Evolutionary conservation across 2,888 invertebrate species (phyloP).

Genomic region (Sarcophaga rosellei): DNA sequence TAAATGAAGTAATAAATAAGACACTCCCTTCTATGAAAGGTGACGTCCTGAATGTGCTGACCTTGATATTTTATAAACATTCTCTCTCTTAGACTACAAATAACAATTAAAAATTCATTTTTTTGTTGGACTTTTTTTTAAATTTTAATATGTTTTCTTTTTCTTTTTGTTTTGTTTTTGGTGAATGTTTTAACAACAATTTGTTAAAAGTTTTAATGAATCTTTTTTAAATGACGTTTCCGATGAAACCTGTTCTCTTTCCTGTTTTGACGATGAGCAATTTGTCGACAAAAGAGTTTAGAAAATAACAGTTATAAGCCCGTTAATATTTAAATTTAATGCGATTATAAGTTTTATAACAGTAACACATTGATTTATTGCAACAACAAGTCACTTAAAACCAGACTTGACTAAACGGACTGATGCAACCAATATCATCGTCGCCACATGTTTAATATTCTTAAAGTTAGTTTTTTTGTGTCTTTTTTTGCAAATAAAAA

Average conservation of each 20-base stretch:
- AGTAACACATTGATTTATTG: conserved; percentile 43
- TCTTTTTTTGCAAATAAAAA: too few relatives aligned
- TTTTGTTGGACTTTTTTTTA: too few relatives aligned
- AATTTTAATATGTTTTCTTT: too few relatives aligned
- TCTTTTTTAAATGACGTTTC: not conserved
- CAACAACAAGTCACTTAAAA: conserved; percentile 15
- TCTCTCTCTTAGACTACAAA: too few relatives aligned
- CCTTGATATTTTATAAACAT: too few relatives aligned
- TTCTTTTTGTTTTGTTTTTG: too few relatives aligned
- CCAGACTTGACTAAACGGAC: conserved; percentile 12
- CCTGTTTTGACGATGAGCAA: not conserved
- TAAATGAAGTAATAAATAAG: too few relatives aligned
- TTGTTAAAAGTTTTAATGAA: not conserved
- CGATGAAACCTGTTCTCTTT: not conserved
- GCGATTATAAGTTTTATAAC: conserved; percentile 17
- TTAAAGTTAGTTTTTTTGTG: too few relatives aligned
- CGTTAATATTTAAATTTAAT: conserved; percentile 35
- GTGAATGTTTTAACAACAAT: not conserved
- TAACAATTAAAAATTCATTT: too few relatives aligned
- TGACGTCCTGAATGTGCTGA: too few relatives aligned
- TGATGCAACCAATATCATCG: conserved; percentile 12
- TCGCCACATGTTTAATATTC: not conserved
- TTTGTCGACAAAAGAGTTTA: not conserved
- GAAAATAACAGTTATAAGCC: not conserved
- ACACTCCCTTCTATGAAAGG: too few relatives aligned